Evolutionary conservation across 1,140 invertebrate species (phyloP).

Genomic region (Mycetomoellerius zeteki): DNA sequence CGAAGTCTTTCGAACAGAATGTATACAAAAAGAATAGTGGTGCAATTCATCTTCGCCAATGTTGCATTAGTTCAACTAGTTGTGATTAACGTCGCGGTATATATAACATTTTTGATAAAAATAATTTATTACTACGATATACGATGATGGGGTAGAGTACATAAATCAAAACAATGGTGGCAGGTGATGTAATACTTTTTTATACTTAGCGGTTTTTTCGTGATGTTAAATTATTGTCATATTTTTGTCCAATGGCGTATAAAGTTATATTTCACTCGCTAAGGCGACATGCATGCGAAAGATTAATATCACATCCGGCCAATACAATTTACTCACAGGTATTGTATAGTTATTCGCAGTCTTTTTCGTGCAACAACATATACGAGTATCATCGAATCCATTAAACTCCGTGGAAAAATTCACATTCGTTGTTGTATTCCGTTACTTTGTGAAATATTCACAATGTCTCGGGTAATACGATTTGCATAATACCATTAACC

Average conservation of each 20-base stretch:
- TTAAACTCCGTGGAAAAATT: slow-evolving; percentile 61
- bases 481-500: slow-evolving; percentile 80
- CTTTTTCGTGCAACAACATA: slow-evolving; percentile 44
- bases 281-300: slow-evolving; percentile 45
- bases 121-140: slow-evolving; percentile 47
- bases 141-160: background rate
- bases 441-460: slow-evolving; percentile 72
- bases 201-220: slow-evolving; percentile 51
- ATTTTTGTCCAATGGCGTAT: slow-evolving; percentile 50
- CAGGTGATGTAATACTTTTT: slow-evolving; percentile 60
- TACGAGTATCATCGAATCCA: slow-evolving; percentile 50
- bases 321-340: slow-evolving; percentile 47
- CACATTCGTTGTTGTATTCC: slow-evolving; percentile 63
- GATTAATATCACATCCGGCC: slow-evolving; percentile 48
- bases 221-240: slow-evolving; percentile 37
- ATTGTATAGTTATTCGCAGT: slow-evolving; percentile 37
- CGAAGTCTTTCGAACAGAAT: background rate
- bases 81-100: slow-evolving; percentile 43
- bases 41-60: slow-evolving; percentile 39
- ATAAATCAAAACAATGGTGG: slow-evolving; percentile 60
- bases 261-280: slow-evolving; percentile 57
- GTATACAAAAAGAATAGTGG: background rate
- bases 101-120: slow-evolving; percentile 38
- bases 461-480: slow-evolving; percentile 77
- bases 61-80: slow-evolving; percentile 45